These are phyloP conservation scores for Thalpophila matura DNA, from an alignment of 2,888 invertebrate species.

Conservation along the genomic window DNA sequence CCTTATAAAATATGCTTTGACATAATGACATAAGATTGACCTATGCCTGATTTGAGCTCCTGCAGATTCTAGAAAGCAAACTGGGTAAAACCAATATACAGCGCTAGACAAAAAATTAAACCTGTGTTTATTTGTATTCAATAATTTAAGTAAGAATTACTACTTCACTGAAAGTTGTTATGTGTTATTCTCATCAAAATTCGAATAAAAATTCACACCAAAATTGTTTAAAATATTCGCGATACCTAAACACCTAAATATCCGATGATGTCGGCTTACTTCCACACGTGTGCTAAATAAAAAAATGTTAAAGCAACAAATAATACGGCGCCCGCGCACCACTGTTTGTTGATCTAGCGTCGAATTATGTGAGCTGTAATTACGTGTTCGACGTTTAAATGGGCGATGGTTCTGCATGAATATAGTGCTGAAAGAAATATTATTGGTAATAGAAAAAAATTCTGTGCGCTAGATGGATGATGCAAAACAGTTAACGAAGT, in stretches of 20 bases:
- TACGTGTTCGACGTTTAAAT: conserved; percentile 60
- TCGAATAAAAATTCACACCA: conserved; percentile 28
- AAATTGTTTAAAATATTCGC: conserved; percentile 45
- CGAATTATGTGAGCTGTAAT: conserved; percentile 75
- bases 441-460: conserved; percentile 33
- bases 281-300: conserved; percentile 73
- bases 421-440: conserved; percentile 43
- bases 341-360: conserved; percentile 78
- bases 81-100: too few species aligned
- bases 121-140: too few species aligned
- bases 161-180: too few species aligned
- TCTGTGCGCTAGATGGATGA: conserved; percentile 36
- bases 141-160: neutral
- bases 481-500: conserved; percentile 20
- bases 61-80: too few species aligned
- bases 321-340: conserved; percentile 63
- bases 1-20: too few species aligned
- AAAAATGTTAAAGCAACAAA: conserved; percentile 79
- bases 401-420: conserved; percentile 53
- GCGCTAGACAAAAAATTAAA: too few species aligned
- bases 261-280: conserved; percentile 43
- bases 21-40: too few species aligned
- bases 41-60: too few species aligned
- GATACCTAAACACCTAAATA: conserved; percentile 47
- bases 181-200: neutral